Evolutionary conservation across 53 echinoderm and acorn worm species (phyloP).

Genomic region (Patiria pectinifera): DNA sequence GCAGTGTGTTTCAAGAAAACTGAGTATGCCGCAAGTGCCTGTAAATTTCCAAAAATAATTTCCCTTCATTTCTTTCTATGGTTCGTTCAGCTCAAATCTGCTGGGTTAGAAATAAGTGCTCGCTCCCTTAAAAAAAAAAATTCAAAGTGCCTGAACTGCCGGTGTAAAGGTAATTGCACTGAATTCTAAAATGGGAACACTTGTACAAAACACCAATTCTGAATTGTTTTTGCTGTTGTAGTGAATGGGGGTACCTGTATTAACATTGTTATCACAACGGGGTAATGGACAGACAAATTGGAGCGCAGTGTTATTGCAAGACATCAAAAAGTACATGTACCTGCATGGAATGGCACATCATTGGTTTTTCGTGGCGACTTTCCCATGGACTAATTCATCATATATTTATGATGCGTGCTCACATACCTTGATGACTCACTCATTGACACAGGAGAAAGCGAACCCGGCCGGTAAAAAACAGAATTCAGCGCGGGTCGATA

Average conservation of each 20-base stretch:
- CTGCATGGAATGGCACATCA: background rate
- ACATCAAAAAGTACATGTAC: conserved; percentile 6
- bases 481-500: conserved; percentile 43
- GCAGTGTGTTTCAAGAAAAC: background rate
- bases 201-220: background rate
- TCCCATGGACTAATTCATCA: background rate
- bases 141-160: background rate
- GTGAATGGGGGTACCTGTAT: background rate
- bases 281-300: background rate
- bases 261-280: background rate
- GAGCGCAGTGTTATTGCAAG: background rate
- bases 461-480: conserved; percentile 29
- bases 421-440: conserved; percentile 50
- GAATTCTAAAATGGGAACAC: background rate
- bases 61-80: too few relatives aligned
- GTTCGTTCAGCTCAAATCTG: too few relatives aligned
- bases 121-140: background rate
- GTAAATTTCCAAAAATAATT: background rate
- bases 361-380: background rate
- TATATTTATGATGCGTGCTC: conserved; percentile 10
- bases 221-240: background rate
- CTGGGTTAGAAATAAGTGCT: background rate
- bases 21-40: background rate
- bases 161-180: background rate
- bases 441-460: conserved; percentile 23